Conservation (phyloP, 1,140 invertebrate genomes). For the Coelopa frigida region DNA sequence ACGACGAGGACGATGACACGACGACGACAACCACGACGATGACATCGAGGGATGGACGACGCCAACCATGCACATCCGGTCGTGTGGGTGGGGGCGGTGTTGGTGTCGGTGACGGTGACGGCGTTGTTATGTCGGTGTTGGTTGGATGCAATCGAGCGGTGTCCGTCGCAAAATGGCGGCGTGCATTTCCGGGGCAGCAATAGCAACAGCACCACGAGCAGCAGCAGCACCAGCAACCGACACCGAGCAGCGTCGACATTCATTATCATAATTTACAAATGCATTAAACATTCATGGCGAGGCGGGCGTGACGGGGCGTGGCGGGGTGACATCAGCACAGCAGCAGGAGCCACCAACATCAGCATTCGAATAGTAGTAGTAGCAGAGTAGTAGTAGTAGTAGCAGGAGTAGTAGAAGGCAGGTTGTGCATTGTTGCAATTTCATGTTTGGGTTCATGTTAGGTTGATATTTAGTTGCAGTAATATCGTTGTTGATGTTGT, state of each 20-base stretch:
- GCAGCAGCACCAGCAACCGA: not conserved
- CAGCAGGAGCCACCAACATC: too few species aligned
- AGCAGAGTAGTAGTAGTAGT: too few species aligned
- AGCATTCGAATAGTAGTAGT: too few species aligned
- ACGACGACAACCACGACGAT: not conserved
- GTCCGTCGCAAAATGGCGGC: too few species aligned
- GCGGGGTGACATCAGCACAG: too few species aligned
- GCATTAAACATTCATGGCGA: not conserved
- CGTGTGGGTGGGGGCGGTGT: too few species aligned
- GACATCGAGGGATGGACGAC: not conserved
- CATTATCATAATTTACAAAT: not conserved
- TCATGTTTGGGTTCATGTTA: slow-evolving; percentile 1
- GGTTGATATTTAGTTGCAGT: not conserved
- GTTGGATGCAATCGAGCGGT: too few species aligned
- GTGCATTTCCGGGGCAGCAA: not conserved
- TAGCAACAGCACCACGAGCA: not conserved
- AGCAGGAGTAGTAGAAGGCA: too few species aligned
- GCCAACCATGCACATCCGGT: not conserved
- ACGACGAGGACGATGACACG: not conserved
- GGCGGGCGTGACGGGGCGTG: too few species aligned
- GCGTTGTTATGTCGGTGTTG: slow-evolving; percentile 1
- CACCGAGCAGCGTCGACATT: not conserved
- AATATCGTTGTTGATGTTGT: slow-evolving; percentile 2
- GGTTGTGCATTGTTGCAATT: slow-evolving; percentile 1
- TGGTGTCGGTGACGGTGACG: slow-evolving; percentile 1